phyloP scores from a whole-genome alignment of 2,888 invertebrate species.

The Acleris sparsana region DNA sequence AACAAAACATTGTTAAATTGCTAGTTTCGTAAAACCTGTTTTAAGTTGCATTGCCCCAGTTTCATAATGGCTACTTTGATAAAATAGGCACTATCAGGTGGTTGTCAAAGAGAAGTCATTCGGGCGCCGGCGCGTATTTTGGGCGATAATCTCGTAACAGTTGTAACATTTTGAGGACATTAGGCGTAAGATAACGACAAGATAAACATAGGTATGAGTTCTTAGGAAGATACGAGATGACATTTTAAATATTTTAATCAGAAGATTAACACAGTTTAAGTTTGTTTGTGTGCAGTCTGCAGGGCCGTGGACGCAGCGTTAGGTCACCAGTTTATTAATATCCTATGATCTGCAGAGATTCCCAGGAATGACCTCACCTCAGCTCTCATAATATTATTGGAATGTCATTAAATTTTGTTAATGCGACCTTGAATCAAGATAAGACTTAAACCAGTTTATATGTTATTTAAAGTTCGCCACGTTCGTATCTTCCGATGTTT shows the following conservation, averaged over 20 bases:
- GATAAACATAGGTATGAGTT: conserved; percentile 6
- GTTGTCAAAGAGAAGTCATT: conserved; percentile 16
- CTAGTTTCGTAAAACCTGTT: not conserved
- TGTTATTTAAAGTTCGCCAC: conserved; percentile 43
- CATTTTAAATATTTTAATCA: conserved; percentile 19
- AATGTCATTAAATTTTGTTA: conserved; percentile 48
- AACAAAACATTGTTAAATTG: not conserved
- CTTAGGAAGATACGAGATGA: conserved; percentile 27
- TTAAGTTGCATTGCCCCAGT: conserved; percentile 27
- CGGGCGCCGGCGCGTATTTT: conserved; percentile 18
- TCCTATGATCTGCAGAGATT: conserved; percentile 59
- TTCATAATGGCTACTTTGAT: conserved; percentile 42
- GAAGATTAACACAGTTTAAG: conserved; percentile 21
- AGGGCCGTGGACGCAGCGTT: conserved; percentile 46
- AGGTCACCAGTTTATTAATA: conserved; percentile 68
- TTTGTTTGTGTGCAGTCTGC: conserved; percentile 43
- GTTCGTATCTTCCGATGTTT: conserved; percentile 25
- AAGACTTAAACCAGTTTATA: conserved; percentile 54
- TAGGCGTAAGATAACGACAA: conserved; percentile 5
- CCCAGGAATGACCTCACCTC: conserved; percentile 51
- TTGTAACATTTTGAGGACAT: not conserved
- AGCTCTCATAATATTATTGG: conserved; percentile 49
- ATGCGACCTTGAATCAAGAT: conserved; percentile 51
- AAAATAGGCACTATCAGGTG: conserved; percentile 15
- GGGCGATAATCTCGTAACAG: conserved; percentile 14